Base-by-base conservation (phyloP, 2,888 invertebrate genomes). In the Himalopsyche japonica region DNA sequence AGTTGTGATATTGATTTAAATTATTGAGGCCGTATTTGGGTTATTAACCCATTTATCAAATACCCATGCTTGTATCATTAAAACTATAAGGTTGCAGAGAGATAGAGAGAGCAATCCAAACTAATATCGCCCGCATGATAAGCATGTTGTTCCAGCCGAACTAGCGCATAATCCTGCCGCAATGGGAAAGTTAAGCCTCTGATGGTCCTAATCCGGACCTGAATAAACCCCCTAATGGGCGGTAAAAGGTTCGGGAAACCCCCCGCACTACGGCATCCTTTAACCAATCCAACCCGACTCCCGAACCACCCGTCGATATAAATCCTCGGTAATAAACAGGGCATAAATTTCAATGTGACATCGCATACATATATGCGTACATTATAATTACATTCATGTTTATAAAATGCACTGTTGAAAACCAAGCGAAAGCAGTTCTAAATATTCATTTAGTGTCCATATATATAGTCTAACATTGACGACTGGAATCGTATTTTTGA, bases 321-420 rank as follows among this genome's bases (percentile, higher is more conserved):
- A 84, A 84, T 84, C 79, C 70, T 78, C 30, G 20, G 81, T 70
- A 84, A 84, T 80, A 84, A 84, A 84, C 84, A 79, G 76, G 49
- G 76, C 47, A 82, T 82, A 84, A 82, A 84, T 84, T 82, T 79
- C 18, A 7, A 27, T 20, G 34, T n/a, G 80, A 64, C 57, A 4
- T 64, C 15, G 57, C 18, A 77, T 10, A 57, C 18, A 77, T 10
- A 57, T 57, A 57, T 2, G 24, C 57, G 20, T 43, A 43, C 15
- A 43, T 43, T 43, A 15, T 43, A n/a, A n/a, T n/a, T n/a, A 15
- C 15, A 43, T 43, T 15, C 15, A 3, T 43, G 43, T 43, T 2
- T 43, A 43, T 43, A 3, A 43, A 43, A 43, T 43, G 43, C 43
- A 43, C 37, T 37, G 10, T 37, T 37, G 7, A 8, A 7, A 10